Base-by-base conservation (phyloP, 2,797 vertebrate genomes). In the Aythya fuligula region DNA sequence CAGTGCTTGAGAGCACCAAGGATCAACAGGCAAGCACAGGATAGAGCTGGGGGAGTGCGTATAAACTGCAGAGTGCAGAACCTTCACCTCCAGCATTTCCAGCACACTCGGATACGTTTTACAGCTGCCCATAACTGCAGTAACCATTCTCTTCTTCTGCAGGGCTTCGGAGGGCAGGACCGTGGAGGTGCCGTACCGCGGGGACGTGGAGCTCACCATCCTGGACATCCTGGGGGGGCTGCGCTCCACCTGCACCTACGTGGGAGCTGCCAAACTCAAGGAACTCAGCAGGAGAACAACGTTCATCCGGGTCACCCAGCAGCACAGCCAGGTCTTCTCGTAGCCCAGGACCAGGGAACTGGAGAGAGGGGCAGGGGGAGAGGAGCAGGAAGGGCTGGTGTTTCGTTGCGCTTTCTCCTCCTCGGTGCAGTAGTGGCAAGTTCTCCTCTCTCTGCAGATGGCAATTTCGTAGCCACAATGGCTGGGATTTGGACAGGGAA, bases 261-360 rank as follows among this genome's bases (percentile, higher is more conserved):
- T 99, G 93, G 99, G 99, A 67, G 99, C 99, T 3, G 99, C 99
- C 95, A 99, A 98, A 95, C 99, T 99, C 76, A 99, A 99, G 96
- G 99, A 99, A 97, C 98, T 99, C 94, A 99, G 99, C 98, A 98
- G 98, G 93, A 98, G 99, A 95, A 99, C 99, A 2, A 99, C 99
- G 0, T 99, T 99, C 96, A 99, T 99, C 96, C 98, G 99, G 7
- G 99, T 99, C 96, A 99, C 99, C n/a, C 99, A 99, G 91, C 99
- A 99, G 95, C 98, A 99, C 84, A 99, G 98, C 90, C 98, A 99
- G 2, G 98, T 99, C 97, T 99, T 99, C 97, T 97, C 95, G 81
- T 99, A 98, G 96, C 81, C 73, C 11, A 21, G 53, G 77, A 30
- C 20, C 8, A 5, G 25, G 49, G 47, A 2, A 8, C 84, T 54